phyloP scores from a whole-genome alignment of 2,113 vertebrate genomes.

The Capreolus pygargus region DNA sequence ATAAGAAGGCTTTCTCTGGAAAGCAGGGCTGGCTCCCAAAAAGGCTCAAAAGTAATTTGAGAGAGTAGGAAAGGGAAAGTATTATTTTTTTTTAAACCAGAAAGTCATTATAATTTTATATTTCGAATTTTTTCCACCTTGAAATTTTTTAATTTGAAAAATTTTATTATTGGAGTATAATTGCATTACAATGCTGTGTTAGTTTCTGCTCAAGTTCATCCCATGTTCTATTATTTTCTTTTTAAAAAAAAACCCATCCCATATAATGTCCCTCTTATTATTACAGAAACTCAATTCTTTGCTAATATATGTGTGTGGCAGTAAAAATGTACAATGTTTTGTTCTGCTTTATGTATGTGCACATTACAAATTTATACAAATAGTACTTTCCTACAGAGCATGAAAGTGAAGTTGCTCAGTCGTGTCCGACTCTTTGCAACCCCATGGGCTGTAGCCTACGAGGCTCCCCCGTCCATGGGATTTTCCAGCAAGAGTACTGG shows the following conservation, averaged over 20 bases:
- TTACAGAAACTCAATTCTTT: background rate
- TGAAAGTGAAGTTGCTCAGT: background rate
- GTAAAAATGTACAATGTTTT: background rate
- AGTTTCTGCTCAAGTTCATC: background rate
- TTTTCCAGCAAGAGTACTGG: background rate
- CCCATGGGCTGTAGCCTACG: background rate
- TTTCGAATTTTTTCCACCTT: background rate
- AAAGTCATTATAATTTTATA: background rate
- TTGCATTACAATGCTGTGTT: background rate
- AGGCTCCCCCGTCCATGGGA: background rate
- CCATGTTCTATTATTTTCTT: background rate
- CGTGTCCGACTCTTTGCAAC: rapidly evolving
- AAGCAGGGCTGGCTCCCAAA: background rate
- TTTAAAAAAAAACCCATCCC: background rate
- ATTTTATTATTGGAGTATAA: background rate
- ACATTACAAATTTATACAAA: background rate
- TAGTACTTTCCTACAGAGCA: background rate
- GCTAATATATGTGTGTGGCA: background rate
- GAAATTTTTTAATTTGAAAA: background rate
- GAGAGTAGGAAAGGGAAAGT: background rate
- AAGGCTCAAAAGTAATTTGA: background rate
- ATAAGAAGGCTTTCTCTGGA: background rate
- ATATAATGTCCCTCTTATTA: background rate
- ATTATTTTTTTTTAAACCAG: background rate
- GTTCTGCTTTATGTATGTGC: background rate